phyloP scores from a whole-genome alignment of 2,797 vertebrate species.

The Lacerta bilineata region DNA sequence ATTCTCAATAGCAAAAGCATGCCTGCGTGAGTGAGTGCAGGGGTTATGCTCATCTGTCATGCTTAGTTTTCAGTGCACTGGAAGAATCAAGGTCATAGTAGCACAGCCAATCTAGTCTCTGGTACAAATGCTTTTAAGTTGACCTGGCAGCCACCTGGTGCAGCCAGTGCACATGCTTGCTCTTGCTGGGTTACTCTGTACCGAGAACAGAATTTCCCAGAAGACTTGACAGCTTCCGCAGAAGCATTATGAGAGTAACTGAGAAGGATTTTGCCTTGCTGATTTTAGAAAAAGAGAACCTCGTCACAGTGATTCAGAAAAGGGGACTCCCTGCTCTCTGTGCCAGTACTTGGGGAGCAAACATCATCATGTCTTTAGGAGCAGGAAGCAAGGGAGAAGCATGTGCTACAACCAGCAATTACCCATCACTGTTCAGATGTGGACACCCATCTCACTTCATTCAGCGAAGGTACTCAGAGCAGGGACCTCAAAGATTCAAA shows the following conservation, averaged over 20 bases:
- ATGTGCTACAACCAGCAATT: background rate
- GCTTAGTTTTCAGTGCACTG: background rate
- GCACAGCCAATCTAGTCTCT: background rate
- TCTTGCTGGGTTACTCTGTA: background rate
- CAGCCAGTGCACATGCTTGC: too few species aligned
- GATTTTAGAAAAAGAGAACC: background rate
- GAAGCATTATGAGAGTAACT: constrained; percentile 14
- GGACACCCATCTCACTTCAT: too few species aligned
- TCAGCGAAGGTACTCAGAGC: too few species aligned
- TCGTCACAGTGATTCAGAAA: background rate
- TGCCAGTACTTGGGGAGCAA: background rate
- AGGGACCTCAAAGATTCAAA: too few species aligned
- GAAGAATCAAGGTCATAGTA: constrained; percentile 10
- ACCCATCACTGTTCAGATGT: too few species aligned
- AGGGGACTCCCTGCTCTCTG: background rate
- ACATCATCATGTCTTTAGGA: background rate
- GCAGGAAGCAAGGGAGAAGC: background rate
- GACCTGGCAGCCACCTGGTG: constrained; percentile 12
- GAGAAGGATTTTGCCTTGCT: background rate
- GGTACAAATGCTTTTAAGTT: background rate
- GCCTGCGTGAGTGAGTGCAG: too few species aligned
- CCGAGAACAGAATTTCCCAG: constrained; percentile 4
- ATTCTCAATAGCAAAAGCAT: background rate
- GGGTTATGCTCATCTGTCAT: background rate
- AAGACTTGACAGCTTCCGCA: background rate